These are phyloP conservation scores for Zoanthus sociatus DNA, from an alignment of 92 coral and sea anemone genomes.

Conservation along the genomic window DNA sequence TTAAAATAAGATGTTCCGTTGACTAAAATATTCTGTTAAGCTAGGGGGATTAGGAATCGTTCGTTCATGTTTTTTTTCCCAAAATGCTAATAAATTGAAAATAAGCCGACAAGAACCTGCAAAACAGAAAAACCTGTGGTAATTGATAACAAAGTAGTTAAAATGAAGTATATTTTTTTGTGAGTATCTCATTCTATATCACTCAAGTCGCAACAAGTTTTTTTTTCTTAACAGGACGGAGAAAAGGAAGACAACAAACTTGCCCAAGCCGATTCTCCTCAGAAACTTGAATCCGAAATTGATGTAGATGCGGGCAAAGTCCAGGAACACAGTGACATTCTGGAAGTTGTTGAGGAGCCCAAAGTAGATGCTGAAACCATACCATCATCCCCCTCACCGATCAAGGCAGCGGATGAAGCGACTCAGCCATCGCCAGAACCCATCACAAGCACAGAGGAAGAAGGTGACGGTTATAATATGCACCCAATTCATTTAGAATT, in stretches of 20 bases:
- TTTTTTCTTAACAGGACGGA: neutral
- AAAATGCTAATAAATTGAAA: no score
- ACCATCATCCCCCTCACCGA: neutral
- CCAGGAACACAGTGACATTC: slow-evolving; percentile 60
- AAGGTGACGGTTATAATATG: slow-evolving; percentile 19
- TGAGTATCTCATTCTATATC: no score
- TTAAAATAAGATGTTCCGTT: no score
- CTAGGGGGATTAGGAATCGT: no score
- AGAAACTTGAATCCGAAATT: slow-evolving; percentile 25
- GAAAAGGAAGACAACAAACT: slow-evolving; percentile 13
- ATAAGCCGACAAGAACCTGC: no score
- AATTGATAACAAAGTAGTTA: no score
- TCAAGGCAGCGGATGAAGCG: slow-evolving; percentile 6
- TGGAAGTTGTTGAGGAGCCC: slow-evolving; percentile 60
- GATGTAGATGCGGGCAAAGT: slow-evolving; percentile 5
- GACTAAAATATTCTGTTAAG: no score
- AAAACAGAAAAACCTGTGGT: no score
- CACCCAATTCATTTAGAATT: no score
- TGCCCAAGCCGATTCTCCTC: slow-evolving; percentile 39
- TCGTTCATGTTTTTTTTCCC: no score
- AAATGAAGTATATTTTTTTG: no score
- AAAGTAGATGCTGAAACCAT: slow-evolving; percentile 1
- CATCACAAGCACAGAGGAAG: slow-evolving; percentile 27
- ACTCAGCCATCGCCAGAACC: slow-evolving; percentile 29
- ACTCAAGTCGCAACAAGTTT: no score